Evolutionary conservation across 2,797 vertebrate genomes (phyloP).

Genomic region (Myripristis jacobus): DNA sequence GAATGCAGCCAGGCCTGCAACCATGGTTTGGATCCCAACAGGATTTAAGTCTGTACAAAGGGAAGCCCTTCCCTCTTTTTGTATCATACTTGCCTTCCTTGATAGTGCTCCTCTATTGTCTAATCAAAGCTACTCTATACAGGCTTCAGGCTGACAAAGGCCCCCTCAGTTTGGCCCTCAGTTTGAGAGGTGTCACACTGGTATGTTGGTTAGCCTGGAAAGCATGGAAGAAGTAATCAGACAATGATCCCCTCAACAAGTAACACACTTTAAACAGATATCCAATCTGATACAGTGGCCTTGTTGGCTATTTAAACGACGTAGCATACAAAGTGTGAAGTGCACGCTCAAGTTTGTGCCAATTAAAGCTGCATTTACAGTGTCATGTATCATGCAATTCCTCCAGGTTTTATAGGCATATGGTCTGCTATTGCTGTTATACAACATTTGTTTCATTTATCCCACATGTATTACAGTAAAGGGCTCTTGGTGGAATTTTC

Average conservation of each 20-base stretch:
- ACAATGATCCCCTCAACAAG: background rate
- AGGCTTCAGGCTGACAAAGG: background rate
- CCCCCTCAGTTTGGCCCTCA: background rate
- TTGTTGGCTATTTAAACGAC: background rate
- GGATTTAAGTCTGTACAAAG: slow-evolving; percentile 68
- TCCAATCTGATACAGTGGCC: slow-evolving; percentile 8
- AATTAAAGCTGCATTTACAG: background rate
- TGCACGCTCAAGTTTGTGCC: background rate
- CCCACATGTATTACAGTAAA: background rate
- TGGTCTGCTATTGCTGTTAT: slow-evolving; percentile 19
- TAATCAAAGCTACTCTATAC: slow-evolving; percentile 25
- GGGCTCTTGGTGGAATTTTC: slow-evolving; percentile 68
- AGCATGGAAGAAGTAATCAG: background rate
- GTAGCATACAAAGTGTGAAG: slow-evolving; percentile 20
- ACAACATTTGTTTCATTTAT: slow-evolving; percentile 10
- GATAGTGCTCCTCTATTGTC: slow-evolving; percentile 30
- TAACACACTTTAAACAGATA: slow-evolving; percentile 2
- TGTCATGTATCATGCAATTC: background rate
- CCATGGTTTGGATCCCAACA: slow-evolving; percentile 60
- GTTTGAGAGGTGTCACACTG: background rate
- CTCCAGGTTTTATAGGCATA: slow-evolving; percentile 9
- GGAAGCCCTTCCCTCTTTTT: slow-evolving; percentile 60
- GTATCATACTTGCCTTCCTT: slow-evolving; percentile 34
- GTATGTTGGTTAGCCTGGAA: background rate
- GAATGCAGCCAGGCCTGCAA: slow-evolving; percentile 52